phyloP scores from a whole-genome alignment of 2,888 invertebrate genomes.

The Dione juno region DNA sequence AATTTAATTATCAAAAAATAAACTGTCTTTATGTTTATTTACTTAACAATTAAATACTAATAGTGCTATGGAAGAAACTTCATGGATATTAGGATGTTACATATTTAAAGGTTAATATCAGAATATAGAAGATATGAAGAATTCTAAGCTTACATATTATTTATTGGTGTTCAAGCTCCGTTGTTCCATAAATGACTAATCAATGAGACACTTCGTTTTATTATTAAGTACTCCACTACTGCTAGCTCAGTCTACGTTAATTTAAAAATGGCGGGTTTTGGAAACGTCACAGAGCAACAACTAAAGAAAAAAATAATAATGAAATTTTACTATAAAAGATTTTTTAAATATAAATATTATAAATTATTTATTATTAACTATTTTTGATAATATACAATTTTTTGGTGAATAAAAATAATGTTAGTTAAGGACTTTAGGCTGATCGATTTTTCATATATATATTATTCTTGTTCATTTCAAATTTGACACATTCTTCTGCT shows the following conservation, averaged over 20 bases:
- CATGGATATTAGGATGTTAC: background rate
- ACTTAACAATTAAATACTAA: too few relatives aligned
- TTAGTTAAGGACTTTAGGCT: background rate
- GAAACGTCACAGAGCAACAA: constrained; percentile 5
- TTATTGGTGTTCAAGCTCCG: constrained; percentile 24
- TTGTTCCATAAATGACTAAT: constrained; percentile 8
- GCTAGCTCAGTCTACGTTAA: constrained; percentile 45
- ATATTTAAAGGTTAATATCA: background rate
- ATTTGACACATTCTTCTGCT: too few relatives aligned
- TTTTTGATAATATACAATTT: background rate
- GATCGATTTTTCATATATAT: background rate
- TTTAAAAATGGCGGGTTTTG: constrained; percentile 14
- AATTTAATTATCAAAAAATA: too few relatives aligned
- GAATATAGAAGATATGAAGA: background rate
- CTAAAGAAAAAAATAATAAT: background rate
- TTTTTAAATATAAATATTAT: background rate
- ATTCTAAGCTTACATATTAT: constrained; percentile 9
- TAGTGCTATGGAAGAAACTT: background rate
- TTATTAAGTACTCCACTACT: constrained; percentile 44
- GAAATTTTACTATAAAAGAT: background rate
- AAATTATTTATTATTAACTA: background rate
- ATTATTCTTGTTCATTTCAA: background rate
- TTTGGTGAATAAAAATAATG: background rate
- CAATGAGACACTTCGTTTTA: constrained; percentile 15
- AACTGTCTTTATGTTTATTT: too few relatives aligned